Percentiles rank a stretch among this genome's conserved stretches.
phyloP scores from a whole-genome alignment of 2,113 vertebrate species.

The Psilopsiagon aymara region DNA sequence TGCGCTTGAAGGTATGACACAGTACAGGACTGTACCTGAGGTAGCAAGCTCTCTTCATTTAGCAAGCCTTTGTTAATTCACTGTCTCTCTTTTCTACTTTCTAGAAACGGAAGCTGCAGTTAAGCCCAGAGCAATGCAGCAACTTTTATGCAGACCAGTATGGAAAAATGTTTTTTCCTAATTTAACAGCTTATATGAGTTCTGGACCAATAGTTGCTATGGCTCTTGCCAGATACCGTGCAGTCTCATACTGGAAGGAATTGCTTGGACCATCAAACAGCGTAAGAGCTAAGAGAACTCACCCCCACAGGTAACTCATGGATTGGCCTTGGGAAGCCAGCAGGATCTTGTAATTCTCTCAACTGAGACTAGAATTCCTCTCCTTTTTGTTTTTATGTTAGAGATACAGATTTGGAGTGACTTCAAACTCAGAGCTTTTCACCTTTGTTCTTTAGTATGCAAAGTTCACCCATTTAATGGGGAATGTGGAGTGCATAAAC shows the following conservation, averaged over 20 bases:
- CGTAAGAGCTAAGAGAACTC: conserved; percentile 81
- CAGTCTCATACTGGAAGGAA: conserved; percentile 87
- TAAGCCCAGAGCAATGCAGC: conserved; percentile 94
- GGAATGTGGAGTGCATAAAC: not conserved
- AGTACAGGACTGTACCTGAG: not conserved
- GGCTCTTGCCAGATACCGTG: conserved; percentile 82
- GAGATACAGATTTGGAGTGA: not conserved
- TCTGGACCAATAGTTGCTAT: conserved; percentile 89
- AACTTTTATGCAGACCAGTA: conserved; percentile 93
- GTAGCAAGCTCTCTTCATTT: not conserved
- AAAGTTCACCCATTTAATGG: not conserved
- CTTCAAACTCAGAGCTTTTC: not conserved
- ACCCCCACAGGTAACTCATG: conserved; percentile 85
- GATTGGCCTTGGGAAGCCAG: not conserved
- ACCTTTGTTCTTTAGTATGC: not conserved
- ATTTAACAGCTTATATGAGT: conserved; percentile 93
- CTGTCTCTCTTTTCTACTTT: not conserved
- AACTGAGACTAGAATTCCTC: not conserved
- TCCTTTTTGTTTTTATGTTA: not conserved
- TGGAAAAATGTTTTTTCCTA: conserved; percentile 89
- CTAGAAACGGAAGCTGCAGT: conserved; percentile 87
- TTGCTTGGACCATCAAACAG: conserved; percentile 89
- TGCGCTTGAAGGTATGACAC: not conserved
- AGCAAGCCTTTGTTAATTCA: not conserved
- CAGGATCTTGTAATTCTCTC: not conserved